These are phyloP conservation scores for Sericinus montela DNA, from an alignment of 2,888 invertebrate species.

Conservation along the genomic window DNA sequence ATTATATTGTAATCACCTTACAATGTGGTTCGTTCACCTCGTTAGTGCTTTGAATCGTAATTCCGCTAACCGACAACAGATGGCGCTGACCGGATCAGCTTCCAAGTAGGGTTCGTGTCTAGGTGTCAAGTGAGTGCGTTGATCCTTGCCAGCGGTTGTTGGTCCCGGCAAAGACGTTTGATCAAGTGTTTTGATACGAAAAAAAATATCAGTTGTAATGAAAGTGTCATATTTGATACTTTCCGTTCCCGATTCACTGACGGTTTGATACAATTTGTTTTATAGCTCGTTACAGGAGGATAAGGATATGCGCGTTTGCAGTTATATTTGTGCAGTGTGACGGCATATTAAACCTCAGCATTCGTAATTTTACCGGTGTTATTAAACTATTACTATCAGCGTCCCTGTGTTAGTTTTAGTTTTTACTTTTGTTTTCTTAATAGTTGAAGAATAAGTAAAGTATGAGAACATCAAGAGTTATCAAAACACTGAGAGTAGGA, in stretches of 20 bases:
- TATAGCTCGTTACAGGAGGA: slow-evolving; percentile 1
- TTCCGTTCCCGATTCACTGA: slow-evolving; percentile 20
- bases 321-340: neutral
- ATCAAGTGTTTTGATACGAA: slow-evolving; percentile 31
- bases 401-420: no score
- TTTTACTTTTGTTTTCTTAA: no score
- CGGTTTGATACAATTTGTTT: slow-evolving; percentile 12
- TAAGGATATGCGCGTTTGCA: neutral
- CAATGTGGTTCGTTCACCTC: slow-evolving; percentile 31
- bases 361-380: no score
- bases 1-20: slow-evolving; percentile 27
- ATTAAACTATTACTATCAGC: no score
- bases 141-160: slow-evolving; percentile 50
- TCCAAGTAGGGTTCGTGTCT: slow-evolving; percentile 37
- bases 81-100: slow-evolving; percentile 38
- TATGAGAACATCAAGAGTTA: no score
- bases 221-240: slow-evolving; percentile 39
- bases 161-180: slow-evolving; percentile 32
- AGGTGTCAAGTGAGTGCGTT: slow-evolving; percentile 47
- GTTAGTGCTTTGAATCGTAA: slow-evolving; percentile 25
- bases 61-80: slow-evolving; percentile 32
- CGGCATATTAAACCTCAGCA: no score
- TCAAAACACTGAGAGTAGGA: no score
- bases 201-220: slow-evolving; percentile 31
- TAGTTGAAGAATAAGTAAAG: no score